Percentiles rank a stretch among this genome's conserved stretches.
Conservation (phyloP, 2,888 invertebrate species). For the Parthenolecanium corni region DNA sequence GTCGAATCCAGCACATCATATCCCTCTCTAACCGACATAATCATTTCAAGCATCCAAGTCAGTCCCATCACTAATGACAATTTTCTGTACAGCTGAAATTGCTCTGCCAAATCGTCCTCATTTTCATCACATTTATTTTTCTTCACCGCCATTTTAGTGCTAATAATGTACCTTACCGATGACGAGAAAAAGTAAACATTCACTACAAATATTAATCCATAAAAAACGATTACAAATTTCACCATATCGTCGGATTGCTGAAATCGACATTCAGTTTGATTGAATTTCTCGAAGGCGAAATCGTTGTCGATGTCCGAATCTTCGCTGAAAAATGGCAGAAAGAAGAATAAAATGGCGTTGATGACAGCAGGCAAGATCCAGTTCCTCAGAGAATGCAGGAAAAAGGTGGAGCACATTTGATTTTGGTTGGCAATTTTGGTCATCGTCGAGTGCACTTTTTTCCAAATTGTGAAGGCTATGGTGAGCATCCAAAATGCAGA, state of each 20-base stretch:
- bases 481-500: slow-evolving; percentile 47
- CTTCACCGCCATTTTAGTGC: slow-evolving; percentile 36
- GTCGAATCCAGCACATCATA: slow-evolving; percentile 40
- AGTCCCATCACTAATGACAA: slow-evolving; percentile 43
- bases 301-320: not conserved
- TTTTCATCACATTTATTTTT: slow-evolving; percentile 32
- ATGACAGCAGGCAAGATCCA: slow-evolving; percentile 40
- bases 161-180: slow-evolving; percentile 39
- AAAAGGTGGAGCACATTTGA: slow-evolving; percentile 38
- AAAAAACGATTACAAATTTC: slow-evolving; percentile 33
- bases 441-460: slow-evolving; percentile 40
- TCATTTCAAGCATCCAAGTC: slow-evolving; percentile 42
- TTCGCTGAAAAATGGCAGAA: slow-evolving; percentile 38
- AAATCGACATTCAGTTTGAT: not conserved
- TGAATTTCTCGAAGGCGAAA: not conserved
- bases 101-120: slow-evolving; percentile 34
- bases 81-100: slow-evolving; percentile 39
- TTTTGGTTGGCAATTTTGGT: slow-evolving; percentile 40
- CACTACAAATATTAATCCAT: slow-evolving; percentile 37
- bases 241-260: slow-evolving; percentile 7
- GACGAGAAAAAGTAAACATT: slow-evolving; percentile 40
- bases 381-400: slow-evolving; percentile 39
- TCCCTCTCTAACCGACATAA: slow-evolving; percentile 39
- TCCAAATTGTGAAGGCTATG: slow-evolving; percentile 44
- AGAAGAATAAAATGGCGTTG: slow-evolving; percentile 42